phyloP scores from a whole-genome alignment of 2,888 invertebrate species.

The Amblyjoppa fuscipennis region DNA sequence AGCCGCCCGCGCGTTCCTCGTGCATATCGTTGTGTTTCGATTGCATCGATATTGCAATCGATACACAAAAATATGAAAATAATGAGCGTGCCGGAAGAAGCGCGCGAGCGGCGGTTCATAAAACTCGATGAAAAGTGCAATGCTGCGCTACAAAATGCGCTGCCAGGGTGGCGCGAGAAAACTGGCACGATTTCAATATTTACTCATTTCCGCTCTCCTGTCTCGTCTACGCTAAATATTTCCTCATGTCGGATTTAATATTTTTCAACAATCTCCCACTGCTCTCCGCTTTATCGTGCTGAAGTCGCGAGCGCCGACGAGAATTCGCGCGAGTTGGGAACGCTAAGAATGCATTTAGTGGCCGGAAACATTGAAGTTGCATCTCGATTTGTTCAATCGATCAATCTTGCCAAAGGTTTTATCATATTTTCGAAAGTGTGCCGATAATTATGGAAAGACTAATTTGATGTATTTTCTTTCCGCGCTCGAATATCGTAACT shows the following conservation, averaged over 20 bases:
- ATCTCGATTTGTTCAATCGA: constrained; percentile 28
- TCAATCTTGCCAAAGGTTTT: not conserved
- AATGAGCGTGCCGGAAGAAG: constrained; percentile 32
- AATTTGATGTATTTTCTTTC: not conserved
- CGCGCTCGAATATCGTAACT: not conserved
- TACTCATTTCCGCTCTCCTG: constrained; percentile 10
- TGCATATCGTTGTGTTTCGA: constrained; percentile 12
- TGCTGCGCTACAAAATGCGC: constrained; percentile 68
- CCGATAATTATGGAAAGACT: not conserved
- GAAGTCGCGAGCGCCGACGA: constrained; percentile 33
- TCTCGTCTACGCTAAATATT: constrained; percentile 40
- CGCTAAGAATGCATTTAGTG: constrained; percentile 20
- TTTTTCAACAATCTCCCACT: constrained; percentile 9
- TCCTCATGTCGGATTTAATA: constrained; percentile 6
- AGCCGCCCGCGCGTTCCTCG: constrained; percentile 43
- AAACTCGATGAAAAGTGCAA: constrained; percentile 84
- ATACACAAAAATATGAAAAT: not conserved
- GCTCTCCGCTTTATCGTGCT: constrained; percentile 5
- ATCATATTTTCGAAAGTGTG: not conserved
- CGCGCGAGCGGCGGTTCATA: constrained; percentile 74
- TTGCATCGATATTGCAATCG: constrained; percentile 19
- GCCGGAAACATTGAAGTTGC: constrained; percentile 31
- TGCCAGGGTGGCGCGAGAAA: constrained; percentile 68
- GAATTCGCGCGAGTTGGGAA: constrained; percentile 31
- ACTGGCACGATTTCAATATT: constrained; percentile 57